Percentiles rank a stretch among this genome's conserved stretches.
These are phyloP conservation scores for Diglossa brunneiventris DNA, from an alignment of 2,113 vertebrate species.

Conservation along the genomic window DNA sequence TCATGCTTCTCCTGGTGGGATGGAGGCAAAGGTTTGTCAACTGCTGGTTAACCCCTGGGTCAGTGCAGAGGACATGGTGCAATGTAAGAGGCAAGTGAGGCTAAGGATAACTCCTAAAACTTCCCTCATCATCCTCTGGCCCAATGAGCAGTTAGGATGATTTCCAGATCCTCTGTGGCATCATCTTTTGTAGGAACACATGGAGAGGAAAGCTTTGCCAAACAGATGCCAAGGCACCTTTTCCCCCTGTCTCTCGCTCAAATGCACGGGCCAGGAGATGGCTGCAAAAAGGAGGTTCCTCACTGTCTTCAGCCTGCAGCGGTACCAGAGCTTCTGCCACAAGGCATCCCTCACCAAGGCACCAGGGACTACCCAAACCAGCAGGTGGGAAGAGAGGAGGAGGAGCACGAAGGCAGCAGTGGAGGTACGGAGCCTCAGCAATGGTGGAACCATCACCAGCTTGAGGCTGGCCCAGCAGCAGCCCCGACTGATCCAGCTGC, in stretches of 20 bases:
- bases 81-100: not conserved
- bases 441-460: constrained; percentile 80
- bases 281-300: constrained; percentile 73
- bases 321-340: constrained; percentile 87
- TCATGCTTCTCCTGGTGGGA: not conserved
- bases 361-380: constrained; percentile 59
- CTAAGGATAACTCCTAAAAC: not conserved
- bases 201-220: constrained; percentile 44
- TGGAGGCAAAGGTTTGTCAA: not conserved
- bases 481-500: constrained; percentile 79
- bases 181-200: constrained; percentile 58
- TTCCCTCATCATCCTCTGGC: not conserved
- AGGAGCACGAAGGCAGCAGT: constrained; percentile 63
- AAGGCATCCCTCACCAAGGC: constrained; percentile 75
- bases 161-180: not conserved
- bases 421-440: constrained; percentile 82
- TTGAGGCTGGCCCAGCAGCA: constrained; percentile 70
- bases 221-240: constrained; percentile 52
- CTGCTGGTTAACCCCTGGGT: not conserved
- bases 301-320: constrained; percentile 76
- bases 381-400: constrained; percentile 21
- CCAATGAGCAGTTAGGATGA: not conserved
- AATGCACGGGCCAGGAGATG: constrained; percentile 42
- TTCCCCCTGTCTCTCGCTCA: constrained; percentile 48
- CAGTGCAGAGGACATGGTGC: not conserved